Evolutionary conservation across 2,888 invertebrate species (phyloP), one percentile per base, ranked within the genome.

Genomic region (Tenodera sinensis): DNA sequence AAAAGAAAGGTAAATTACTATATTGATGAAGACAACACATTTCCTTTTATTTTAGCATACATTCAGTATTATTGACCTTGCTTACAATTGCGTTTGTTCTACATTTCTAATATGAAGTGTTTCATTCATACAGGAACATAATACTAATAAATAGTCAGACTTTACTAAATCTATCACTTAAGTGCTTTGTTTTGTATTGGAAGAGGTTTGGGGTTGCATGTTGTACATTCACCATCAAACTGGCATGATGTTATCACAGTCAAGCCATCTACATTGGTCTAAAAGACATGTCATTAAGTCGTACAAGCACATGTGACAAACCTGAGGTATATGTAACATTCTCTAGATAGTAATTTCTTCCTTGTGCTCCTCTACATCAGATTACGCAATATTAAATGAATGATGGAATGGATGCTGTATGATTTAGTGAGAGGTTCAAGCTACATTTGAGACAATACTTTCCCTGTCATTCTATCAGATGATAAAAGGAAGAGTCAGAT

Each of bases 41-140:
- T 86, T 86, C 86, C 81, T 42, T 87, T 87, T 87, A 87, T 87
- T 87, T 87, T 34, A 34, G 34, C 42, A 87, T 34, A 87, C 87
- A 87, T 71, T 71, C 54, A 71, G 20, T 3, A 71, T 71, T 71
- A 71, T 20, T 25, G 54, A 71, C 14, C 25, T 25, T 20, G 54
- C 54, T 20, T 71, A 71, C 54, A 71, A 20, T 71, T 71, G 4
- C 20, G 1, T 71, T 71, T 42, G 12, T 71, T 71, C 54, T 71
- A 71, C 54, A 15, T 71, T 71, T 71, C 20, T 71, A 71, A 20
- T 71, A 20, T 71, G 6, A 54, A 54, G 1, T 54, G 15, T 71
- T 20, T 71, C 54, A 71, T 15, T 71, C 25, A 71, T 20, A 71
- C 54, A 71, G 54, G 54, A 71, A 71, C 54, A 71, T 71, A 71